Evolutionary conservation across 37 sponge, comb jelly and placozoan genomes (phyloP).

Genomic region (Hormiphora californensis): DNA sequence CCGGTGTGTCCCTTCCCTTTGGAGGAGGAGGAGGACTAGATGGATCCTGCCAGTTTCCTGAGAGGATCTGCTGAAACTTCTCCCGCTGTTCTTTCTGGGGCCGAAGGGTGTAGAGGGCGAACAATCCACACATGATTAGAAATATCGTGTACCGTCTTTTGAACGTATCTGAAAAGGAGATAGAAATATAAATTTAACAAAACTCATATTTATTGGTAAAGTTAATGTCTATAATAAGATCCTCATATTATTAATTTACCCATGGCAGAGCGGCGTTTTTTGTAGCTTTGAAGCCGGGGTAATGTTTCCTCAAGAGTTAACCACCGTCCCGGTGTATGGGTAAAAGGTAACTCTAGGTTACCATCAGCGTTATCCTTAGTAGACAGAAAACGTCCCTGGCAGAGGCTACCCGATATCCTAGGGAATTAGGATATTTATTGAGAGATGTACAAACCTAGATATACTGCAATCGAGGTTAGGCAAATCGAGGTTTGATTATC

Average conservation of each 20-base stretch:
- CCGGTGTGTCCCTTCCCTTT: no score
- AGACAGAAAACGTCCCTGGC: not conserved
- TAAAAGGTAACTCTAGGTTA: not conserved
- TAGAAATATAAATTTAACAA: not conserved
- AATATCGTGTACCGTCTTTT: not conserved
- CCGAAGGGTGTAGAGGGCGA: not conserved
- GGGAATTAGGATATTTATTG: no score
- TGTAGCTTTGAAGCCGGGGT: constrained; percentile 2
- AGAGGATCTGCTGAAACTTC: not conserved
- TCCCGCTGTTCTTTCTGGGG: not conserved
- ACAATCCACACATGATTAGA: not conserved
- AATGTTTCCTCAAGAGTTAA: constrained; percentile 20
- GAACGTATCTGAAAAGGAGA: not conserved
- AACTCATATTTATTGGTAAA: not conserved
- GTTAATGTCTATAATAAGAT: not conserved
- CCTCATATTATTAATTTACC: not conserved
- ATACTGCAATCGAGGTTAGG: no score
- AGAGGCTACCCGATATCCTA: no score
- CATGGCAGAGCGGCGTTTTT: not conserved
- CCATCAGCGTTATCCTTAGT: not conserved
- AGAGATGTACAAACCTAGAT: no score
- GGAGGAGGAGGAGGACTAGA: no score
- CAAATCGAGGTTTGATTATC: no score
- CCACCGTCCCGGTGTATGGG: constrained; percentile 23
- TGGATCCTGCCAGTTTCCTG: no score